phyloP scores from a whole-genome alignment of 2,888 invertebrate genomes.

The Andrena bicolor region DNA sequence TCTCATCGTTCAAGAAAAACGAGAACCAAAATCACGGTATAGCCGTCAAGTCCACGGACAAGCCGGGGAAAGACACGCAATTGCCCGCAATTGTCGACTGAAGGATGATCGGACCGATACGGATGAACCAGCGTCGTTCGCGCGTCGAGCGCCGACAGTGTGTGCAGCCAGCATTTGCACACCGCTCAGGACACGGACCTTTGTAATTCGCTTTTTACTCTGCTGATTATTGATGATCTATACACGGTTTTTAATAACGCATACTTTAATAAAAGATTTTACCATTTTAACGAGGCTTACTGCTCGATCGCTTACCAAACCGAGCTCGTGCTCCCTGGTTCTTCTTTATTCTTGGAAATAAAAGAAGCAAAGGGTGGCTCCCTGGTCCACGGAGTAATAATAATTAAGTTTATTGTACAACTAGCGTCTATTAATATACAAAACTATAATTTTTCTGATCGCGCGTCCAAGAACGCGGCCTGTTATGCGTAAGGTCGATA shows the following conservation, averaged over 20 bases:
- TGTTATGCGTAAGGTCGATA: slow-evolving; percentile 60
- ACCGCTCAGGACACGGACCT: slow-evolving; percentile 10
- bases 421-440: slow-evolving; percentile 83
- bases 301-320: not conserved
- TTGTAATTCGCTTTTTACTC: slow-evolving; percentile 44
- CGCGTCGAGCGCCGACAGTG: slow-evolving; percentile 17
- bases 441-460: slow-evolving; percentile 84
- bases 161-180: slow-evolving; percentile 2
- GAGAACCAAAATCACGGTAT: slow-evolving; percentile 70
- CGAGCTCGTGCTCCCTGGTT: not conserved
- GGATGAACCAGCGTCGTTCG: slow-evolving; percentile 60
- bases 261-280: slow-evolving; percentile 56
- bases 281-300: slow-evolving; percentile 28
- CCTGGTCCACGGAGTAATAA: slow-evolving; percentile 64
- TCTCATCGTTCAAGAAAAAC: slow-evolving; percentile 69
- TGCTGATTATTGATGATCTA: slow-evolving; percentile 52
- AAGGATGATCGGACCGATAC: slow-evolving; percentile 18
- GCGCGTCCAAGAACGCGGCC: slow-evolving; percentile 77
- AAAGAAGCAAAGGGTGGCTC: not conserved
- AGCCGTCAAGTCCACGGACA: slow-evolving; percentile 64
- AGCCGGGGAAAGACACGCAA: slow-evolving; percentile 69
- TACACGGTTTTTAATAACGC: slow-evolving; percentile 53
- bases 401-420: slow-evolving; percentile 82
- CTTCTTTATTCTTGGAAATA: not conserved
- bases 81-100: slow-evolving; percentile 61